Evolutionary conservation across 2,113 vertebrate genomes (phyloP), one percentile per base, ranked within the genome.

Genomic region (Gnathonemus longibarbis): DNA sequence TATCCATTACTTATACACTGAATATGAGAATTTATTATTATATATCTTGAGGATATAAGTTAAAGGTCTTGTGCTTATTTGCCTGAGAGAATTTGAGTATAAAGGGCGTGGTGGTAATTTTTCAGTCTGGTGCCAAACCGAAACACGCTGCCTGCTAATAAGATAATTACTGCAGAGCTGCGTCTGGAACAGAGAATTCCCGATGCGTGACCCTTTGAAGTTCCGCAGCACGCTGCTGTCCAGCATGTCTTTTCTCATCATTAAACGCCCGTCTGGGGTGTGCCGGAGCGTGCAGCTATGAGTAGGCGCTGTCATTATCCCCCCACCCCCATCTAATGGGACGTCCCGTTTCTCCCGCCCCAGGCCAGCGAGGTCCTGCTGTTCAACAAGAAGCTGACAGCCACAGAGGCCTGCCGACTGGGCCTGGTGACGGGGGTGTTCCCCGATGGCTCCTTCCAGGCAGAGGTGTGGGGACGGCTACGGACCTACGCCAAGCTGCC

Each of bases 371-470:
- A 99, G 92, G 93, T 99, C 93, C 94, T 99, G 89, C 91, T 98
- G 91, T 99, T 99, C 92, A 98, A 97, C 88, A 98, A 96, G 94
- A 97, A 97, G 95, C 91, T 99, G 90, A 97, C 97, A 13, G 98
- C 98, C 31, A 62, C 70, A 46, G 96, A 98, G 93, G 98, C 98
- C 0, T 98, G 95, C 91, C 92, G 95, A 21, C 92, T 92, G 31
- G 97, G 98, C 6, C 94, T 99, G 17, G 97, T 99, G 87, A 96
- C 96, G 0, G 97, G 98, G 93, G 98, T 99, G 50, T 99, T 99
- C 90, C 97, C 98, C 0, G 96, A 98, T 3, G 91, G 90, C 89
- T 96, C 93, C 93, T 99, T 99, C 93, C 96, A 98, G 94, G 94
- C 94, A 0, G 98, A 99, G 94, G 97, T 97, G 31, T 97, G 97